Evolutionary conservation across 2,797 vertebrate species (phyloP).

Genomic region (Spinus pinus): DNA sequence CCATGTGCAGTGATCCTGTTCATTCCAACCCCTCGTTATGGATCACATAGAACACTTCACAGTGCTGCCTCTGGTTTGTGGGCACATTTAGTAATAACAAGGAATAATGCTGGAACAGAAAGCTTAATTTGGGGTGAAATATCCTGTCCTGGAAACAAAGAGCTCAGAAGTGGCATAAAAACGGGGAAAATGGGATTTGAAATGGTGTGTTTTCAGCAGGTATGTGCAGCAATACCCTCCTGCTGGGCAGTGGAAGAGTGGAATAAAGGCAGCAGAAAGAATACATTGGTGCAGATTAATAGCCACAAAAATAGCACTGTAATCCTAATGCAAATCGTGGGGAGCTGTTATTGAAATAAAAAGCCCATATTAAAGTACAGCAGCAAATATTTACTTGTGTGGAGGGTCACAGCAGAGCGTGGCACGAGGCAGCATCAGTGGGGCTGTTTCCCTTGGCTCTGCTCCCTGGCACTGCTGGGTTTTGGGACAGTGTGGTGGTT

Average conservation of each 20-base stretch:
- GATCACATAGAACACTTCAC: not conserved
- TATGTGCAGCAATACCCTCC: not conserved
- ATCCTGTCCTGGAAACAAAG: not conserved
- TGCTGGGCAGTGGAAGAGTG: not conserved
- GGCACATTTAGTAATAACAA: not conserved
- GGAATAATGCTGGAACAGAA: not conserved
- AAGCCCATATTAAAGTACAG: not conserved
- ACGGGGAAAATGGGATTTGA: not conserved
- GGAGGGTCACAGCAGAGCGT: not conserved
- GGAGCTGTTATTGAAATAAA: not conserved
- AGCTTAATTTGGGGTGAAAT: not conserved
- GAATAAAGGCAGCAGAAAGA: not conserved
- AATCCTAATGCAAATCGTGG: not conserved
- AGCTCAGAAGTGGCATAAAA: not conserved
- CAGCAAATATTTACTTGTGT: not conserved
- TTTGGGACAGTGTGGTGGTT: not conserved
- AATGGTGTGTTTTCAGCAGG: not conserved
- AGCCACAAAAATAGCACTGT: not conserved
- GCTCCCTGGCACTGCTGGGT: rapidly evolving
- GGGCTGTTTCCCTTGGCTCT: not conserved
- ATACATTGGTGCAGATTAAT: not conserved
- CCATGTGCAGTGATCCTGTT: not conserved
- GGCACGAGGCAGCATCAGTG: rapidly evolving
- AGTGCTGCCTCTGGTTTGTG: not conserved
- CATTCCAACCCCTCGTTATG: rapidly evolving